These are phyloP conservation scores for Cheirogaleus medius DNA, from an alignment of 2,113 vertebrate genomes.

Conservation along the genomic window DNA sequence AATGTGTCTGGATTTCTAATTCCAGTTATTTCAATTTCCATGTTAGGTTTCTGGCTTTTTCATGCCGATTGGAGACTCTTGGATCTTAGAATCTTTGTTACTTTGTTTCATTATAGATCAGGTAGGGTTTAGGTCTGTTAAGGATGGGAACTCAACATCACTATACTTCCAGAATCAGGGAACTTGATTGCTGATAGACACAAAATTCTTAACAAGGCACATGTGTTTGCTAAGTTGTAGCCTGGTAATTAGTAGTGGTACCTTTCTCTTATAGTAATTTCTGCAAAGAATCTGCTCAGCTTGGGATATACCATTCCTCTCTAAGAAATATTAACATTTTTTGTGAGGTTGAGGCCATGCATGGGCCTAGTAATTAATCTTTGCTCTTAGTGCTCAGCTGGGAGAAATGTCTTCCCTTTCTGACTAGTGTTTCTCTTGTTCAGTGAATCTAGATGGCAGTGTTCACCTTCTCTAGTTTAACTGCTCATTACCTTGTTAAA, in stretches of 20 bases:
- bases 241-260: background rate
- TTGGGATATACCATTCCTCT: background rate
- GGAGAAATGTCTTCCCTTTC: constrained; percentile 33
- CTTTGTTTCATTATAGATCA: background rate
- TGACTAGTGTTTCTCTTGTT: constrained; percentile 14
- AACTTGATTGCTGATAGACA: background rate
- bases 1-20: background rate
- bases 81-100: background rate
- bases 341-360: background rate
- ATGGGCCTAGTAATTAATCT: background rate
- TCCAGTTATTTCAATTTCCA: background rate
- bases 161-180: background rate
- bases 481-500: background rate
- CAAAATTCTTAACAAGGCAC: background rate
- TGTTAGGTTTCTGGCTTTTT: constrained; percentile 6
- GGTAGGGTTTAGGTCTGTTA: background rate
- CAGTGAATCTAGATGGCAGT: background rate
- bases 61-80: background rate
- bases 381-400: background rate
- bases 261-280: background rate
- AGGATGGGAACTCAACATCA: background rate
- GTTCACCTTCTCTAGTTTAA: background rate
- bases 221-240: background rate
- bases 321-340: background rate
- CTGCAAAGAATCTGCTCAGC: background rate